Base-by-base conservation (phyloP, 2,888 invertebrate genomes). In the Arge pagana region DNA sequence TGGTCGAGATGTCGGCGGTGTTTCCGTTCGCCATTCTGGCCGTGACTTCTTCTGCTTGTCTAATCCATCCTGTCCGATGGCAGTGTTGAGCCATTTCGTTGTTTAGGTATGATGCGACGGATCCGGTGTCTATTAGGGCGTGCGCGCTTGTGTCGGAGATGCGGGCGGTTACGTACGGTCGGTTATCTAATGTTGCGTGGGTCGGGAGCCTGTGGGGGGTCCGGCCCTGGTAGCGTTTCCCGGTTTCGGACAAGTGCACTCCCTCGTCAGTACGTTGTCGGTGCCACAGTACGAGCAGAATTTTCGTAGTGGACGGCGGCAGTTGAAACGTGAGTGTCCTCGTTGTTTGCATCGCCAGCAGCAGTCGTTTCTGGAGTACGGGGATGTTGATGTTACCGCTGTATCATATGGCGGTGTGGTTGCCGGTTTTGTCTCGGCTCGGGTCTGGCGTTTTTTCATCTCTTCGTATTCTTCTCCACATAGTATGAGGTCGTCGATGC, bases 261-360 rank as follows among this genome's bases (percentile, higher is more conserved):
- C 21, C 3, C 39, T n/a, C 1, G 21, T 11, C 1, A 21, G 7
- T 15, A 23, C 19, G 6, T 15, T 15, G 15, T 39, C 39, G 2
- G 10, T 39, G 5, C 39, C 39, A 8, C 39, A 39, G 13, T 23
- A 39, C 1, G 39, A 39, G 21, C 39, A 39, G 23, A 39, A 39
- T 39, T 23, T 21, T 11, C 10, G 11, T 21, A 13, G 11, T n/a
- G n/a, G n/a, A n/a, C 24, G 39, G 4, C 8, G 4, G 39, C 39
- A 39, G 2, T 39, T n/a, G 11, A 2, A 0, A 7, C 39, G 3
- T 1, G 21, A 6, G 23, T 21, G 10, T 1, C 39, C 24, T 7
- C 39, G 11, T 4, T 18, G 39, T 13, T 3, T n/a, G 21, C 6
- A 36, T 2, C 36, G 18, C 36, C 36, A 36, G 19, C 36, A 36